A percentile compares a stretch with the other conserved stretches of the same genome.
phyloP scores from a whole-genome alignment of 2,113 vertebrate species.

The Phylloscopus trochilus region DNA sequence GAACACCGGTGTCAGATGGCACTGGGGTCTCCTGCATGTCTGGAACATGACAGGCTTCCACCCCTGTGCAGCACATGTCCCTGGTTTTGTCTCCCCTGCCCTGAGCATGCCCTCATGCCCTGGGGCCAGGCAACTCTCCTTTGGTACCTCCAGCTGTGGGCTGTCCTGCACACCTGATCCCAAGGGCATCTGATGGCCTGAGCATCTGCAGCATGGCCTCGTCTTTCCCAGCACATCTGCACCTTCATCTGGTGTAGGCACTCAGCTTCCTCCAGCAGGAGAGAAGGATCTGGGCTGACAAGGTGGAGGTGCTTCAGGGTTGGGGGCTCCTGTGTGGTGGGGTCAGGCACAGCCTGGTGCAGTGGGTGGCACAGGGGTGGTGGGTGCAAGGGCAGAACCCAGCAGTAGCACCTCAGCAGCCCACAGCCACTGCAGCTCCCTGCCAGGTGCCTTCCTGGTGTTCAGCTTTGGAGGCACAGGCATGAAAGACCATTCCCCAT shows the following conservation, averaged over 20 bases:
- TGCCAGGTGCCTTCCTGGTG: not conserved
- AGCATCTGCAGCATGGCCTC: not conserved
- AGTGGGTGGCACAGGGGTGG: not conserved
- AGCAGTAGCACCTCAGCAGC: not conserved
- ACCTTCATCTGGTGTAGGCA: accelerated
- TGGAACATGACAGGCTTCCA: accelerated
- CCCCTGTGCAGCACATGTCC: accelerated
- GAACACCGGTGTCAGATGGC: not conserved
- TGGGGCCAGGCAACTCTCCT: not conserved
- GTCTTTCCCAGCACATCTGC: not conserved
- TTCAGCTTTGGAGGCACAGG: not conserved
- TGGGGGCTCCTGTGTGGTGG: not conserved
- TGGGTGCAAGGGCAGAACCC: not conserved
- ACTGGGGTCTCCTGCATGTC: not conserved
- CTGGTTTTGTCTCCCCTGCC: not conserved
- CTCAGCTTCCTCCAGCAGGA: not conserved
- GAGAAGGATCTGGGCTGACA: not conserved
- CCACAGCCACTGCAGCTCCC: not conserved
- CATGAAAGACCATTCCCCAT: accelerated
- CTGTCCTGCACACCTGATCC: accelerated
- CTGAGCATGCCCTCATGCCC: not conserved
- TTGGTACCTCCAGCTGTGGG: not conserved
- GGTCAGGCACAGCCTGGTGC: not conserved
- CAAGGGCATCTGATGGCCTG: not conserved
- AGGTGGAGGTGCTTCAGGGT: not conserved